These are phyloP conservation scores for Monodelphis domestica DNA, from an alignment of 2,797 vertebrate species.

Conservation along the genomic window DNA sequence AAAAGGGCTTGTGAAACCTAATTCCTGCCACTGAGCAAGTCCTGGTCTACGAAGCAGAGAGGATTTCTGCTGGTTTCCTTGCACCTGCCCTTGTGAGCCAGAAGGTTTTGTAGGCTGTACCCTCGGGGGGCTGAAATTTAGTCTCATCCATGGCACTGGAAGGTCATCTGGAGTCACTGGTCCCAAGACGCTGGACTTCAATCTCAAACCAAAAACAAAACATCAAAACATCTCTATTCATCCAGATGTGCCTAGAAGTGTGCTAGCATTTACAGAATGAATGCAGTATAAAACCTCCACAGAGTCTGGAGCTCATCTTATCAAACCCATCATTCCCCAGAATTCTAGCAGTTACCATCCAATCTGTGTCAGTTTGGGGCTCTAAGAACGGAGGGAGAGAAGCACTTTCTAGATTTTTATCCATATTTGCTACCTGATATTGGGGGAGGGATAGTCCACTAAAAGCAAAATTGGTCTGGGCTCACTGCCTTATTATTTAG, in stretches of 20 bases:
- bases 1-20: slow-evolving; percentile 85
- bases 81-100: slow-evolving; percentile 87
- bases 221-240: slow-evolving; percentile 86
- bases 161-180: slow-evolving; percentile 90
- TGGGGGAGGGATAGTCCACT: slow-evolving; percentile 68
- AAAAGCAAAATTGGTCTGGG: slow-evolving; percentile 67
- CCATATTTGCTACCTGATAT: slow-evolving; percentile 72
- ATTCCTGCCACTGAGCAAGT: slow-evolving; percentile 84
- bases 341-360: slow-evolving; percentile 75
- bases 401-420: slow-evolving; percentile 58
- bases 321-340: slow-evolving; percentile 73
- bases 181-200: slow-evolving; percentile 88
- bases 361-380: slow-evolving; percentile 71
- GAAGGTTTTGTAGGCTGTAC: slow-evolving; percentile 87
- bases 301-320: slow-evolving; percentile 63
- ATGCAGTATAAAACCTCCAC: slow-evolving; percentile 53
- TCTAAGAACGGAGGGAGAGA: slow-evolving; percentile 67
- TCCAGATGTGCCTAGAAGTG: slow-evolving; percentile 79
- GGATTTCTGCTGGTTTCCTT: slow-evolving; percentile 83
- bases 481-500: slow-evolving; percentile 64
- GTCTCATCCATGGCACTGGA: slow-evolving; percentile 86
- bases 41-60: slow-evolving; percentile 84
- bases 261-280: slow-evolving; percentile 82
- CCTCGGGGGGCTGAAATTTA: slow-evolving; percentile 90
- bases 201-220: slow-evolving; percentile 84